Evolutionary conservation across 2,797 vertebrate genomes (phyloP).

Genomic region (Semotilus atromaculatus): DNA sequence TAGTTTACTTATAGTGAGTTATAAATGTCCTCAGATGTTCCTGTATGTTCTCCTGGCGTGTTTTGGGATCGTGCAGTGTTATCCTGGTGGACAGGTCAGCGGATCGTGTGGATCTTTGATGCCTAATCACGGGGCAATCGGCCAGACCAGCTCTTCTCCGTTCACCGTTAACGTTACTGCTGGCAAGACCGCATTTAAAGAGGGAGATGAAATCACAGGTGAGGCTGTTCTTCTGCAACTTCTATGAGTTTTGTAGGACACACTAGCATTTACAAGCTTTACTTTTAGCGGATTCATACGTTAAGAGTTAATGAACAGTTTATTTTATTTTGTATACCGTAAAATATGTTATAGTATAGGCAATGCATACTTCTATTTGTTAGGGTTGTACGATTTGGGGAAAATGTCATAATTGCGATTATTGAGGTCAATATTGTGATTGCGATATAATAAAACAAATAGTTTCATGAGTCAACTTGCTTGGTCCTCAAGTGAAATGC

Average conservation of each 20-base stretch:
- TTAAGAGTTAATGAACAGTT: neutral
- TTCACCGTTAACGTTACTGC: conserved; percentile 65
- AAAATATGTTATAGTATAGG: neutral
- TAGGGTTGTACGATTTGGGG: no score
- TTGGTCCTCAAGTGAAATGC: no score
- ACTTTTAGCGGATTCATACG: neutral
- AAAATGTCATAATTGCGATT: no score
- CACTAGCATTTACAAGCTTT: neutral
- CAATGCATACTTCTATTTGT: no score
- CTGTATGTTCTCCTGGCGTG: conserved; percentile 24
- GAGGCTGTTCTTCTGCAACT: conserved; percentile 18
- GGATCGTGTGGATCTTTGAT: conserved; percentile 55
- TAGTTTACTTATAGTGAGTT: neutral
- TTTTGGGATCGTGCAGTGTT: conserved; percentile 39
- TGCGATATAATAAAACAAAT: no score
- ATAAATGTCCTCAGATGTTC: conserved; percentile 33
- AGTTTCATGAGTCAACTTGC: no score
- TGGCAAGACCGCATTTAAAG: conserved; percentile 55
- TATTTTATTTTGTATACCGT: neutral
- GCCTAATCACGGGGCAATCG: conserved; percentile 30
- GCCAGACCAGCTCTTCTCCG: conserved; percentile 58
- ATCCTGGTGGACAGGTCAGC: conserved; percentile 43
- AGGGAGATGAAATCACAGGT: conserved; percentile 75
- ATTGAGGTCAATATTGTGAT: no score
- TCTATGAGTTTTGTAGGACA: neutral